Conservation (phyloP, 2,888 invertebrate species). For the Meiosimyza decipiens region DNA sequence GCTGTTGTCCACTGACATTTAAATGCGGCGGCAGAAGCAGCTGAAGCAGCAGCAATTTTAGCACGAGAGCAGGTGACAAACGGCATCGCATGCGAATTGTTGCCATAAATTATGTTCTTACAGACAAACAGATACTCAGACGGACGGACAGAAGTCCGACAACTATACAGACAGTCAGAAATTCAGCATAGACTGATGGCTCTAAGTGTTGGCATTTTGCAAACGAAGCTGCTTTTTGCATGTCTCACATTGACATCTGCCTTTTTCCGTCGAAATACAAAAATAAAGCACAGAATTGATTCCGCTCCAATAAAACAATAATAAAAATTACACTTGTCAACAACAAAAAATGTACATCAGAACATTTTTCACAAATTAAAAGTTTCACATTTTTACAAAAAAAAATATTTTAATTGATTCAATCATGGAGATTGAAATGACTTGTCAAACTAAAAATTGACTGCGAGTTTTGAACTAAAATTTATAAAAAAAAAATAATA, state of each 20-base stretch:
- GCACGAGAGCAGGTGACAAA: slow-evolving; percentile 30
- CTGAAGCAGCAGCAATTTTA: too few species aligned
- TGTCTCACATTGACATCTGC: slow-evolving; percentile 22
- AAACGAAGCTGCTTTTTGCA: too few species aligned
- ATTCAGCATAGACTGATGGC: too few species aligned
- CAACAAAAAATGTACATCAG: not conserved
- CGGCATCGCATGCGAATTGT: slow-evolving; percentile 24
- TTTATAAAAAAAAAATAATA: too few species aligned
- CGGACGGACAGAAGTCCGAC: not conserved
- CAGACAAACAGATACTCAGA: not conserved
- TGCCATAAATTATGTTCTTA: slow-evolving; percentile 25
- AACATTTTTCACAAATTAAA: not conserved
- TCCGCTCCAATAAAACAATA: not conserved
- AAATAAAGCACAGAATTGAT: not conserved
- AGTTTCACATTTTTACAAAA: too few species aligned
- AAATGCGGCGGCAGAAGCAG: not conserved
- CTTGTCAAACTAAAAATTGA: too few species aligned
- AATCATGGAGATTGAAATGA: too few species aligned
- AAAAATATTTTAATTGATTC: too few species aligned
- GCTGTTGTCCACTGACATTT: slow-evolving; percentile 20
- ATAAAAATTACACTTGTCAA: not conserved
- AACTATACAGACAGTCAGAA: not conserved
- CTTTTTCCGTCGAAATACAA: not conserved
- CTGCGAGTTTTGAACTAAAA: too few species aligned
- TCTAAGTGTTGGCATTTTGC: too few species aligned